These are phyloP conservation scores for Torymus aiolomorphi DNA, from an alignment of 2,888 invertebrate genomes.

Conservation along the genomic window DNA sequence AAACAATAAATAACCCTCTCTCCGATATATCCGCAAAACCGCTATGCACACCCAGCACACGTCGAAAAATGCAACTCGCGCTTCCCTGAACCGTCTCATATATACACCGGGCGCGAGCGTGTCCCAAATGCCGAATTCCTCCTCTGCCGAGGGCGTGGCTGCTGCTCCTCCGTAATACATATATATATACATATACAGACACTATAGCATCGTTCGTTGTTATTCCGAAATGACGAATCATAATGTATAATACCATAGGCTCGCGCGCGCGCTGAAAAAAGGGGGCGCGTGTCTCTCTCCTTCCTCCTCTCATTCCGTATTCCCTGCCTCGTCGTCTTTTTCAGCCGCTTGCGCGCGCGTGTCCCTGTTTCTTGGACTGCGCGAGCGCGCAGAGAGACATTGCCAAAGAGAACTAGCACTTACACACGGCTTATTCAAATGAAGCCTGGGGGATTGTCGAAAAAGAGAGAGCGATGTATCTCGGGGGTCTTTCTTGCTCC, in stretches of 20 bases:
- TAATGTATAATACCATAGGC: constrained; percentile 67
- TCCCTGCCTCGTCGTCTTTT: constrained; percentile 57
- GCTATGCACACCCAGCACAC: background rate
- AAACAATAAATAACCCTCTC: constrained; percentile 30
- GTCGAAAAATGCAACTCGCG: constrained; percentile 17
- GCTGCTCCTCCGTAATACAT: no score
- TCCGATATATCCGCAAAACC: background rate
- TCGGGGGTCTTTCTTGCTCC: constrained; percentile 54
- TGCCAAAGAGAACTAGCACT: constrained; percentile 67
- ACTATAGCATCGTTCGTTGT: constrained; percentile 65
- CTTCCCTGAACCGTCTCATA: constrained; percentile 28
- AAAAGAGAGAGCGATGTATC: constrained; percentile 64
- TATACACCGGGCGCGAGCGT: constrained; percentile 58
- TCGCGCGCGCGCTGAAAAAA: constrained; percentile 41
- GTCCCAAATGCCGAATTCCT: constrained; percentile 74
- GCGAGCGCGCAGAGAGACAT: constrained; percentile 34
- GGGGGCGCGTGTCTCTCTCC: constrained; percentile 16
- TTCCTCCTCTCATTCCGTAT: constrained; percentile 30
- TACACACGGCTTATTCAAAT: constrained; percentile 73
- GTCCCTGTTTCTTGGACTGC: background rate
- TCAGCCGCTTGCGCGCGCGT: constrained; percentile 3
- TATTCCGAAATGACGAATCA: constrained; percentile 75
- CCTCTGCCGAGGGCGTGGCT: constrained; percentile 15
- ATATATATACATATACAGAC: no score
- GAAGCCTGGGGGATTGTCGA: constrained; percentile 67